A percentile compares a stretch with the other conserved stretches of the same genome.
Evolutionary conservation across 2,113 vertebrate genomes (phyloP).

Genomic region (Diglossa brunneiventris): DNA sequence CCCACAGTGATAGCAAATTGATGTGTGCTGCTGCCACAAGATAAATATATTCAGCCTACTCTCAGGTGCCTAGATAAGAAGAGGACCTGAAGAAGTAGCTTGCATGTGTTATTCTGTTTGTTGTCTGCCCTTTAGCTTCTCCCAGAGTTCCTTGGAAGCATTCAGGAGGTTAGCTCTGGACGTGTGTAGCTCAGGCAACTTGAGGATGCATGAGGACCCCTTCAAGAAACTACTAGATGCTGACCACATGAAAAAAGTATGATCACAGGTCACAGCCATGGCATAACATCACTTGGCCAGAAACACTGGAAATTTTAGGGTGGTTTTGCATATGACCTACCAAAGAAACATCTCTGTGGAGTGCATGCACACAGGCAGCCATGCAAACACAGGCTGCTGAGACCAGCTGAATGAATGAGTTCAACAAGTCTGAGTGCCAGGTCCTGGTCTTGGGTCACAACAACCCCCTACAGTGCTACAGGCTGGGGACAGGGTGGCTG

Average conservation of each 20-base stretch:
- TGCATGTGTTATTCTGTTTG: background rate
- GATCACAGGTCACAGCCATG: background rate
- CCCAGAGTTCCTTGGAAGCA: background rate
- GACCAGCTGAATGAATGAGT: background rate
- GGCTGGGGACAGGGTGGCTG: background rate
- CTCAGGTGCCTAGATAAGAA: background rate
- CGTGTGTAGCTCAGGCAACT: rapidly evolving
- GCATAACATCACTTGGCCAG: background rate
- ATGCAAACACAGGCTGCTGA: background rate
- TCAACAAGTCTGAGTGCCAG: no score
- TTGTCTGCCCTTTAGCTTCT: background rate
- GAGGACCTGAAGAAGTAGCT: background rate
- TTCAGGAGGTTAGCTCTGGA: background rate
- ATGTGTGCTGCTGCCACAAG: background rate
- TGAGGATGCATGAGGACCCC: background rate
- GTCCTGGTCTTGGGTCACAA: background rate
- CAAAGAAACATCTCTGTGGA: background rate
- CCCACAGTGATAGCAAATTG: background rate
- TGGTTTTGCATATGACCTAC: background rate
- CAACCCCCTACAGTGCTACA: background rate
- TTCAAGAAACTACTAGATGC: background rate
- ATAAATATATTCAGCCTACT: background rate
- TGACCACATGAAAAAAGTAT: background rate
- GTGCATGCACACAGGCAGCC: background rate
- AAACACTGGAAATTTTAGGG: background rate